A percentile compares a stretch with the other conserved stretches of the same genome.
Evolutionary conservation across 2,888 invertebrate genomes (phyloP).

Genomic region (Tromatobia lineatoria): DNA sequence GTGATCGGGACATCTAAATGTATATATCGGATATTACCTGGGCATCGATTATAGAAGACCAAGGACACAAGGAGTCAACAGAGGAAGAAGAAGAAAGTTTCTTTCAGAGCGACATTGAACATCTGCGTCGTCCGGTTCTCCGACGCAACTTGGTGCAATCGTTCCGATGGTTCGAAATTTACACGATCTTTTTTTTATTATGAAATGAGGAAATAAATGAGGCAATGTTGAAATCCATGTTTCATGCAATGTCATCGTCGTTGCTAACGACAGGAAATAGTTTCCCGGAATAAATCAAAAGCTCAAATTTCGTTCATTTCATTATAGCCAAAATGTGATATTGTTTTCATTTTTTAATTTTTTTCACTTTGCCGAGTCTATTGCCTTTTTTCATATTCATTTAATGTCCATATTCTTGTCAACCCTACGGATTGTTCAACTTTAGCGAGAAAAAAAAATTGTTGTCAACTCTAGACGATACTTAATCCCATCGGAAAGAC

Average conservation of each 20-base stretch:
- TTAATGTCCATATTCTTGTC: no score
- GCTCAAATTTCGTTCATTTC: not conserved
- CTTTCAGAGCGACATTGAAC: constrained; percentile 14
- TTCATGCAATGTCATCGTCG: not conserved
- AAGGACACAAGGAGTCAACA: constrained; percentile 38
- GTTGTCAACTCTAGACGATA: not conserved
- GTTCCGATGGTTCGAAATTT: not conserved
- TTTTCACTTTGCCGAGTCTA: no score
- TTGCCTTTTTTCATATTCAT: no score
- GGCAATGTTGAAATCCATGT: not conserved
- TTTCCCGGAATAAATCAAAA: not conserved
- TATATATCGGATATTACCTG: constrained; percentile 17
- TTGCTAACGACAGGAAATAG: not conserved
- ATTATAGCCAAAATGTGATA: no score
- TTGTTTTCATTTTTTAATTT: no score
- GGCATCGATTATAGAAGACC: constrained; percentile 16
- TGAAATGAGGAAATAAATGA: not conserved
- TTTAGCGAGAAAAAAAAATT: not conserved
- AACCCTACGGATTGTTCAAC: no score
- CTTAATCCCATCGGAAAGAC: not conserved
- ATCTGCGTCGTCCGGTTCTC: not conserved
- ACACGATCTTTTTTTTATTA: not conserved
- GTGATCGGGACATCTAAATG: constrained; percentile 28
- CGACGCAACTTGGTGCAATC: constrained; percentile 16
- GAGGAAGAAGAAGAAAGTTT: constrained; percentile 47